Evolutionary conservation across 2,888 invertebrate genomes (phyloP).

Genomic region (Leucophora obtusa): DNA sequence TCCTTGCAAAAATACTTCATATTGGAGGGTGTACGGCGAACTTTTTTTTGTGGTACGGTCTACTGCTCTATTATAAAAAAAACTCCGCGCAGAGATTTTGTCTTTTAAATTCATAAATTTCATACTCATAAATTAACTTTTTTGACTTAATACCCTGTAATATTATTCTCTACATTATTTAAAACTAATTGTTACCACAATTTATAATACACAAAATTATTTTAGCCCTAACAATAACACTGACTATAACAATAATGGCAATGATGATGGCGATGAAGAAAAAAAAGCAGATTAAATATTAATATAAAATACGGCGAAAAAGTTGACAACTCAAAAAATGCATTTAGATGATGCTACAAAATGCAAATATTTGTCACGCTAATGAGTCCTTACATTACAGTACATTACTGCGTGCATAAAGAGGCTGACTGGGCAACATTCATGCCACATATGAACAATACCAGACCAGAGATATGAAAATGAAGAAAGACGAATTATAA

Average conservation of each 20-base stretch:
- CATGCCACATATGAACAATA: neutral
- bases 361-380: slow-evolving; percentile 62
- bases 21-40: no score
- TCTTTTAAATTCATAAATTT: no score
- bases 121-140: no score
- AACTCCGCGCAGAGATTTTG: no score
- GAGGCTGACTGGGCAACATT: neutral
- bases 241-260: slow-evolving; percentile 47
- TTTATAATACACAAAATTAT: slow-evolving; percentile 45
- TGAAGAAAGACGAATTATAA: slow-evolving; percentile 50
- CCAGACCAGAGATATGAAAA: slow-evolving; percentile 12
- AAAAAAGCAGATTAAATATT: slow-evolving; percentile 53
- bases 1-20: no score
- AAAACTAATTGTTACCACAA: slow-evolving; percentile 53
- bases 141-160: slow-evolving; percentile 49
- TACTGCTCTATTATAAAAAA: no score
- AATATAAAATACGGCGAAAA: slow-evolving; percentile 44
- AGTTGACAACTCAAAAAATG: slow-evolving; percentile 48
- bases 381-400: slow-evolving; percentile 54
- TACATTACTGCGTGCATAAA: slow-evolving; percentile 14
- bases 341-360: slow-evolving; percentile 52
- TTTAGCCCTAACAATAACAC: slow-evolving; percentile 44
- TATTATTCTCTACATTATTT: slow-evolving; percentile 32
- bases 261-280: slow-evolving; percentile 36
- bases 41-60: no score